phyloP scores from a whole-genome alignment of 2,797 vertebrate species.

The Propithecus deckenii region DNA sequence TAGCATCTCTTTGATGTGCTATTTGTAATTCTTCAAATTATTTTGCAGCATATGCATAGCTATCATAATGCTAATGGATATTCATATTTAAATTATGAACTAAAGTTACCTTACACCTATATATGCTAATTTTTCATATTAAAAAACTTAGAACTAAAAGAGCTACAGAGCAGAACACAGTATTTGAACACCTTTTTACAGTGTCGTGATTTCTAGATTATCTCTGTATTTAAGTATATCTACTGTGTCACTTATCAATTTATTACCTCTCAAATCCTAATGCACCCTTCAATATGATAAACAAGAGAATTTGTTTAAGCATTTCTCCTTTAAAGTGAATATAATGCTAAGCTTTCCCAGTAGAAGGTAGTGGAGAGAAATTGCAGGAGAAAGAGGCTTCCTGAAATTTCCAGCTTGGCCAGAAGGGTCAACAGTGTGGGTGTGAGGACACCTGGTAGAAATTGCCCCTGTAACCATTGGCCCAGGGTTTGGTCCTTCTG shows the following conservation, averaged over 20 bases:
- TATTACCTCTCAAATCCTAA: not conserved
- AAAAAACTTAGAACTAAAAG: slow-evolving; percentile 22
- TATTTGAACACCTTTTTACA: not conserved
- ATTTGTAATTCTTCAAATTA: slow-evolving; percentile 65
- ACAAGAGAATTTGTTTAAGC: not conserved
- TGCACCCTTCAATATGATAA: not conserved
- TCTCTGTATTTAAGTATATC: not conserved
- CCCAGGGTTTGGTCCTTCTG: not conserved
- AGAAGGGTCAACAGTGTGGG: not conserved
- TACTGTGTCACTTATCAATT: not conserved
- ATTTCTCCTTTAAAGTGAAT: not conserved
- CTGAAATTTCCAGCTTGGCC: not conserved
- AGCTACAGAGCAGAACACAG: not conserved
- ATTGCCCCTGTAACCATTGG: no score
- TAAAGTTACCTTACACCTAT: slow-evolving; percentile 14
- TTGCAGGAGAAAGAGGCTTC: not conserved
- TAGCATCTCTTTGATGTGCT: slow-evolving; percentile 42
- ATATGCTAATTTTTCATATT: slow-evolving; percentile 36
- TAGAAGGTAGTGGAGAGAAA: not conserved
- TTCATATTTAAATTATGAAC: slow-evolving; percentile 60
- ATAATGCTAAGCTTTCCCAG: not conserved
- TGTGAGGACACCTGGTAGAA: not conserved
- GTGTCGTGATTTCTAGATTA: not conserved
- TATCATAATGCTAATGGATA: slow-evolving; percentile 34
- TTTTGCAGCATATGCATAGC: slow-evolving; percentile 37